These are phyloP conservation scores for Thalassophryne amazonica DNA, from an alignment of 2,797 vertebrate species.

Conservation along the genomic window DNA sequence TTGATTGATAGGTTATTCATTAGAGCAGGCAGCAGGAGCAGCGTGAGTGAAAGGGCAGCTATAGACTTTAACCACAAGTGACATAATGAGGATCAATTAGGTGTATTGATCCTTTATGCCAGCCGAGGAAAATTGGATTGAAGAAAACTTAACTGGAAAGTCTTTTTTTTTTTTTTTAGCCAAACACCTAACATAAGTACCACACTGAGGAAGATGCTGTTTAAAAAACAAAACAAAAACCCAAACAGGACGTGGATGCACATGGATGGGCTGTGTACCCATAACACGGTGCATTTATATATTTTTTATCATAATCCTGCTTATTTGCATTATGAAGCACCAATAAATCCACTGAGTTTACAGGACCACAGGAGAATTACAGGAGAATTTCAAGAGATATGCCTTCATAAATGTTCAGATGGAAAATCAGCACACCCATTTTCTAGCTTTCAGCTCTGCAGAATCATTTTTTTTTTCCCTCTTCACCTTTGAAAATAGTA, in stretches of 20 bases:
- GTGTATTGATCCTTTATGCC: constrained; percentile 68
- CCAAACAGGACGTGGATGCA: constrained; percentile 21
- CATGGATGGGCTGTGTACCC: constrained; percentile 73
- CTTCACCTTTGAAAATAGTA: too few relatives aligned
- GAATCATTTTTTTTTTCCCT: too few relatives aligned
- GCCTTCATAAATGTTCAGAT: too few relatives aligned
- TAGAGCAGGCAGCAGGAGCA: constrained; percentile 55
- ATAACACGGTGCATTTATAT: constrained; percentile 82
- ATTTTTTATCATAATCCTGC: constrained; percentile 13
- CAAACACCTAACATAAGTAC: constrained; percentile 21
- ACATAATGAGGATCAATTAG: constrained; percentile 76
- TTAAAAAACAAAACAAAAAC: constrained; percentile 12
- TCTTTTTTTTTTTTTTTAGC: neutral
- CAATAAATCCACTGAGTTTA: constrained; percentile 54
- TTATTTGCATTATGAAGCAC: constrained; percentile 63
- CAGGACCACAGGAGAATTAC: constrained; percentile 40
- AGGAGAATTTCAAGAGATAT: constrained; percentile 34
- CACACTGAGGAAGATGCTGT: constrained; percentile 1
- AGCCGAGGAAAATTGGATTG: constrained; percentile 17
- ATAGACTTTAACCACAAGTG: constrained; percentile 66
- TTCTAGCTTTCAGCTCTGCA: too few relatives aligned
- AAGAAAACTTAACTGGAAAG: constrained; percentile 14
- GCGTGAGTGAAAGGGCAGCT: constrained; percentile 58
- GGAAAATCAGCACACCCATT: too few relatives aligned
- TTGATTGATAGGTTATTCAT: constrained; percentile 72